Percentiles rank a stretch among this genome's conserved stretches.
Conservation (phyloP, 2,888 invertebrate genomes). For the Tetragonula carbonaria region DNA sequence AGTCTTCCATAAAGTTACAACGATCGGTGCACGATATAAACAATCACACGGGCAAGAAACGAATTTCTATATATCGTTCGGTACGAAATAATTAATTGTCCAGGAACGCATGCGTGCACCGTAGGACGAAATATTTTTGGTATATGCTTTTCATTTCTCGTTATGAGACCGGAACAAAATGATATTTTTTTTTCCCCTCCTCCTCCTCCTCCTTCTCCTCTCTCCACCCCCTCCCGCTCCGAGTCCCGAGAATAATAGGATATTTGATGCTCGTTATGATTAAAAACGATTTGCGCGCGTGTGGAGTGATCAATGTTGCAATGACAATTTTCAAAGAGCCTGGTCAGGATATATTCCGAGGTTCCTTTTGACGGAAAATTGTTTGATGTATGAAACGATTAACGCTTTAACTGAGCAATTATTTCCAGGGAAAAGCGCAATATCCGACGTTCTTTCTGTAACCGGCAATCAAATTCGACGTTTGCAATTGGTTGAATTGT, state of each 20-base stretch:
- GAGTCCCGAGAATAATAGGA: constrained; percentile 27
- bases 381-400: constrained; percentile 58
- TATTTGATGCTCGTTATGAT: constrained; percentile 42
- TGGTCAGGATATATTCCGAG: constrained; percentile 12
- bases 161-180: constrained; percentile 7
- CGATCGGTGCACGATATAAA: neutral
- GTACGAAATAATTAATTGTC: neutral
- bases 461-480: constrained; percentile 58
- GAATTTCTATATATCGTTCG: neutral
- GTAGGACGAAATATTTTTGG: neutral
- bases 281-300: constrained; percentile 43
- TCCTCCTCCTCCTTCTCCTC: too few relatives aligned
- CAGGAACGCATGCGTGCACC: neutral
- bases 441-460: constrained; percentile 57
- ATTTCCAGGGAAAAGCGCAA: constrained; percentile 58
- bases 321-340: constrained; percentile 31
- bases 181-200: neutral
- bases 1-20: too few relatives aligned
- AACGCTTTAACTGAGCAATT: constrained; percentile 59
- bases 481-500: constrained; percentile 44
- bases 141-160: neutral
- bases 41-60: neutral
- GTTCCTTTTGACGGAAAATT: constrained; percentile 43
- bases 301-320: constrained; percentile 37
- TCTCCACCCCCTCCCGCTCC: too few relatives aligned